These are phyloP conservation scores for Phoeniculus purpureus DNA, from an alignment of 2,797 vertebrate genomes.

Conservation along the genomic window DNA sequence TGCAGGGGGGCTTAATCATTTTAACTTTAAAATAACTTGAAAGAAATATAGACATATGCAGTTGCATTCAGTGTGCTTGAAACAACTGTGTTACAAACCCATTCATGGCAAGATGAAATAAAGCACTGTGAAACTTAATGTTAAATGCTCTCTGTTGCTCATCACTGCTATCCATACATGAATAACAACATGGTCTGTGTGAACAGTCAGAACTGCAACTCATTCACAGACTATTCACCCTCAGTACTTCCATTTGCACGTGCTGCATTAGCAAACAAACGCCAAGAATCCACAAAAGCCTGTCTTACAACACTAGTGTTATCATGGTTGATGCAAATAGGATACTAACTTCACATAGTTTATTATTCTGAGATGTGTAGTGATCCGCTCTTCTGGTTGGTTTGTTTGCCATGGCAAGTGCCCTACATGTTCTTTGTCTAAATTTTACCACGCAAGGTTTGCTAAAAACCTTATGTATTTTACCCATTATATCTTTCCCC, in stretches of 20 bases:
- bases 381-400: neutral
- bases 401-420: neutral
- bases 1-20: neutral
- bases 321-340: neutral
- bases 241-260: constrained; percentile 8
- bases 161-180: neutral
- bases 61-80: neutral
- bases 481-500: neutral
- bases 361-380: neutral
- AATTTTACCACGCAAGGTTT: neutral
- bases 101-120: neutral
- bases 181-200: neutral
- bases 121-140: neutral
- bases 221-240: neutral
- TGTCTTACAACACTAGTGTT: neutral
- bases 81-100: neutral
- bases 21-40: neutral
- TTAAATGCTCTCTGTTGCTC: neutral
- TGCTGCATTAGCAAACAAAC: neutral
- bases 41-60: neutral
- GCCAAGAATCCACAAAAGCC: neutral
- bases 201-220: neutral
- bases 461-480: neutral
- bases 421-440: neutral
- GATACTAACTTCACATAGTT: neutral